Base-by-base conservation (phyloP, 2,113 vertebrate genomes). In the Prunella himalayana region DNA sequence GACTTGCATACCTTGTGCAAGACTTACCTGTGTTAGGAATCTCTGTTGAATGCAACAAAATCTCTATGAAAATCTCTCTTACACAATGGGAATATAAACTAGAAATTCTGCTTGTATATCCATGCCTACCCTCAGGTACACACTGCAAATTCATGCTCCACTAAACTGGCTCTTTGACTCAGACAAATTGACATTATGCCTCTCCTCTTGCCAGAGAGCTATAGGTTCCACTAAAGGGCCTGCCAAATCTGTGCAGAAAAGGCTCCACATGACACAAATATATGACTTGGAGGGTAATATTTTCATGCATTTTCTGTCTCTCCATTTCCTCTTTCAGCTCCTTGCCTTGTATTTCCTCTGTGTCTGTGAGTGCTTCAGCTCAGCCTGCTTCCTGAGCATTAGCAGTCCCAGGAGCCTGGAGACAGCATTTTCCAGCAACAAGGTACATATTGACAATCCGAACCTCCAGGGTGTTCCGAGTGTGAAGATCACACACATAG, bases 361-460 rank as follows among this genome's bases (percentile, higher is more conserved):
- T 91, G 86, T 21, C 77, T 2, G 2, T 82, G 84, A 73, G 83
- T 63, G 92, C 35, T 75, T 75, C 69, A 70, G 66, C 78, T 81
- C 84, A 82, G 83, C 44, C 63, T 54, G 70, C 51, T 60, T 91
- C 63, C 78, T 60, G 84, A 92, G 73, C 1, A 9, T 56, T 50
- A 66, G 53, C 57, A 72, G 49, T 73, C 76, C 76, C 61, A 61
- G 47, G 75, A 86, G 63, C 30, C 64, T 78, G 47, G 41, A 93
- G 82, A 70, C 39, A 63, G 76, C 51, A 17, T 73, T 92, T 95
- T 72, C 82, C 35, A 77, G 10, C 65, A 89, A 59, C 63, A 85
- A 94, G 66, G 84, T 90, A 94, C 84, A 85, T 66, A 78, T 68
- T 88, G 91, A 95, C 72, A 71, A 15, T 35, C 39, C 45, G 73